Evolutionary conservation across 1,140 invertebrate genomes (phyloP), one percentile per base, ranked within the genome.

Genomic region (Trichogramma pretiosum): DNA sequence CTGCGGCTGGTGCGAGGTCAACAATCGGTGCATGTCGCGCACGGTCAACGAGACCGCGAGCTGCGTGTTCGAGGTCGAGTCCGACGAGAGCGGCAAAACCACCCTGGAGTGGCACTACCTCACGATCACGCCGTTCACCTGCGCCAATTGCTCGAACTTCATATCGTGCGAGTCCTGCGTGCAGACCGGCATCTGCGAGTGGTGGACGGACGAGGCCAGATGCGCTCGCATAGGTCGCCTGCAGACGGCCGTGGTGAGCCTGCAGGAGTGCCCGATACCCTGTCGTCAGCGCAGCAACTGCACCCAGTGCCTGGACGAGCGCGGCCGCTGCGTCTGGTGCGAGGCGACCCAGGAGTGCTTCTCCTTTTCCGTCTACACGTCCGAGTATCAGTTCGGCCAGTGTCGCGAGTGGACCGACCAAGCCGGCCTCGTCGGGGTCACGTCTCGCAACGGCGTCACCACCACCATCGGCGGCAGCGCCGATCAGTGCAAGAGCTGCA

Each of bases 401-500:
- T 97, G 93, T 60, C 77, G 87, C 5, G 87, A 92, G 60, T 96
- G 93, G 92, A 77, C 93, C 30, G 92, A 96, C 70, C 84, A 87
- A 59, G 77, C 79, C 4, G 68, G 75, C 30, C 64, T 74, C 0
- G 65, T 70, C 59, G 70, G 69, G 4, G 67, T 72, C 34, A 70
- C 67, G 11, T 62, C 70, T 43, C 53, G 64, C 38, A 64, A 60
- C 3, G 56, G 59, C 17, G 63, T 64, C 0, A 61, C 63, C 5
- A 36, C 65, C 3, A 60, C 61, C 3, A 65, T 67, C 32, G 72
- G 74, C 41, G 75, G 82, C 58, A 65, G 68, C 32, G 72, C 74
- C 41, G 75, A 82, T 58, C 77, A 82, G 53, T 96, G 92, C 65
- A 85, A 86, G 59, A 83, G 87, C 16, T 95, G 93, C 63, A 76